Percentiles rank a stretch among this genome's conserved stretches.
phyloP scores from a whole-genome alignment of 2,888 invertebrate species.

The Heteropelma amictum region DNA sequence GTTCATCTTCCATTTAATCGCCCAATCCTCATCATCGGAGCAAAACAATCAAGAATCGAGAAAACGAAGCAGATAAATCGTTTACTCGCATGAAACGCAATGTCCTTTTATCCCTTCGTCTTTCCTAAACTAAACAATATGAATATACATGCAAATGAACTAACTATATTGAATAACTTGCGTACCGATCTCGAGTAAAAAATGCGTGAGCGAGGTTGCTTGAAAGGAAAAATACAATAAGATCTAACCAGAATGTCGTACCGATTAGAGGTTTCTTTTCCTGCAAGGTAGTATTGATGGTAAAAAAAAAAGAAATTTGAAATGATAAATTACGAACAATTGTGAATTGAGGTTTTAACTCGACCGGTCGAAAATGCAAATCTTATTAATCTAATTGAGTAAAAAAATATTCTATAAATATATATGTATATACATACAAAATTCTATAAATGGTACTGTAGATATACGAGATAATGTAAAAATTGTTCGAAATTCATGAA shows the following conservation, averaged over 20 bases:
- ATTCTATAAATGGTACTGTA: conserved; percentile 14
- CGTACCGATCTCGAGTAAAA: conserved; percentile 13
- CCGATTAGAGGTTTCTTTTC: too few species aligned
- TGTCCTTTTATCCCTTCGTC: conserved; percentile 39
- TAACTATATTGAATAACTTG: conserved; percentile 4
- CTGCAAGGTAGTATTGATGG: not conserved
- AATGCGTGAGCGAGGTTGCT: conserved; percentile 13
- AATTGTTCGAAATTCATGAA: conserved; percentile 38
- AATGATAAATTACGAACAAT: not conserved
- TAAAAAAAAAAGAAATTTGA: conserved; percentile 2
- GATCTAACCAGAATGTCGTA: too few species aligned
- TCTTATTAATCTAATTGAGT: not conserved
- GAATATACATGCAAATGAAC: not conserved
- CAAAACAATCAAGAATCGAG: not conserved
- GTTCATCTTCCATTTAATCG: too few species aligned
- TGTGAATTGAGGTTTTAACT: not conserved
- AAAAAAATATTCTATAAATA: not conserved
- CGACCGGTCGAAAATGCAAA: conserved; percentile 18
- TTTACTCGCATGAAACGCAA: not conserved
- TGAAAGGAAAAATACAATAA: not conserved
- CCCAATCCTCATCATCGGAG: too few species aligned
- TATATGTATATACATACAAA: not conserved
- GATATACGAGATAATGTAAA: conserved; percentile 24
- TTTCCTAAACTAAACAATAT: conserved; percentile 23
- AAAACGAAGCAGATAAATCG: not conserved